phyloP scores from a whole-genome alignment of 2,797 vertebrate genomes.

The Tolypeutes matacus region DNA sequence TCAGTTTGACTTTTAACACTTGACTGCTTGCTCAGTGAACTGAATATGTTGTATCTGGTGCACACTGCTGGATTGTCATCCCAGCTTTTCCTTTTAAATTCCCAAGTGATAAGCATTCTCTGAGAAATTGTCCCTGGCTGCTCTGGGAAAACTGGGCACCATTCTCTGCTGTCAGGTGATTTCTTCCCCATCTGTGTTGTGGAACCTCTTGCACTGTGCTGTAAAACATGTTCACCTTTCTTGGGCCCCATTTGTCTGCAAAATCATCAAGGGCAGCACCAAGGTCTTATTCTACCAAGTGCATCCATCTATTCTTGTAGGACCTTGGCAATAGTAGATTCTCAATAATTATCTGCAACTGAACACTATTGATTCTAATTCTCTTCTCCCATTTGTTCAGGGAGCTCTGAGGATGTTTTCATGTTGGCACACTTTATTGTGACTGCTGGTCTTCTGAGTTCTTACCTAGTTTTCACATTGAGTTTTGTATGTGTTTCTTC shows the following conservation, averaged over 20 bases:
- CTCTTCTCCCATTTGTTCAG: neutral
- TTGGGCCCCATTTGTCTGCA: neutral
- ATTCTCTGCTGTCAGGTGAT: neutral
- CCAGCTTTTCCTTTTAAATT: neutral
- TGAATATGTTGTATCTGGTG: no score
- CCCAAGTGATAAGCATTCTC: neutral
- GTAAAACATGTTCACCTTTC: neutral
- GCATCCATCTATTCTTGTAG: neutral
- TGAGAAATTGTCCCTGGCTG: neutral
- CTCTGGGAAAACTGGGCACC: neutral
- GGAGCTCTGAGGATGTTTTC: neutral
- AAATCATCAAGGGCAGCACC: neutral
- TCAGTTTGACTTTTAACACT: neutral
- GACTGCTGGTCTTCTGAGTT: neutral
- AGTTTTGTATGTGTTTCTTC: neutral
- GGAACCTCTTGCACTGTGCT: neutral
- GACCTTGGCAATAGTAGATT: neutral
- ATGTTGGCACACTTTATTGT: neutral
- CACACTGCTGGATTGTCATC: rapidly evolving
- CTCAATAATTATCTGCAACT: neutral
- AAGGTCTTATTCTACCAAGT: neutral
- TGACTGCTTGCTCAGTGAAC: neutral
- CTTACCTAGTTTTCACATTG: neutral
- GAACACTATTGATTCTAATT: neutral
- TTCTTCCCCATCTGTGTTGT: neutral